Percentiles rank a stretch among this genome's conserved stretches.
Evolutionary conservation across 2,113 vertebrate genomes (phyloP).

Genomic region (Hemiprocne comata): DNA sequence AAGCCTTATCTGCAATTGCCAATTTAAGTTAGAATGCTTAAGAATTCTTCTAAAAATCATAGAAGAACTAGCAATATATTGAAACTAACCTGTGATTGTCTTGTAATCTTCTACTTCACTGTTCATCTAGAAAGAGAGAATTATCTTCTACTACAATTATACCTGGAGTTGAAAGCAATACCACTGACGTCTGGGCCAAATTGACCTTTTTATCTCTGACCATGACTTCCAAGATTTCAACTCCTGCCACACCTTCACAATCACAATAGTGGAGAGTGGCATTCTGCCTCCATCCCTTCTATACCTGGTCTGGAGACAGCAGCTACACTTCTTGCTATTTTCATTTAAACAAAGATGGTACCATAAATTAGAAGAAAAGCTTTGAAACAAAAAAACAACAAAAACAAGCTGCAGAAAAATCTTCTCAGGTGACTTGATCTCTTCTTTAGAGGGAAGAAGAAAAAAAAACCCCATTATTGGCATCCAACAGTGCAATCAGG

Average conservation of each 20-base stretch:
- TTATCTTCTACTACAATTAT: neutral
- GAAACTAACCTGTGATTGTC: conserved; percentile 8
- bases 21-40: neutral
- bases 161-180: neutral
- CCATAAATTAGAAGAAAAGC: neutral
- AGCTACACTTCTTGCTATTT: neutral
- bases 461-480: neutral
- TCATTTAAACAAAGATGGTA: neutral
- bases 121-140: neutral
- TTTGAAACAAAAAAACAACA: neutral
- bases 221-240: neutral
- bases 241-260: neutral
- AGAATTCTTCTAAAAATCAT: neutral
- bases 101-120: neutral
- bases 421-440: neutral
- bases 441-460: neutral
- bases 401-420: neutral
- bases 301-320: neutral
- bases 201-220: neutral
- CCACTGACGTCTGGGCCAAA: neutral
- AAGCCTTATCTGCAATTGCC: neutral
- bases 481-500: neutral
- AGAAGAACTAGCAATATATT: neutral
- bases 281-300: neutral
- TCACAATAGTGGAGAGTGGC: neutral